Base-by-base conservation (phyloP, 2,888 invertebrate genomes). In the Xylota sylvarum region DNA sequence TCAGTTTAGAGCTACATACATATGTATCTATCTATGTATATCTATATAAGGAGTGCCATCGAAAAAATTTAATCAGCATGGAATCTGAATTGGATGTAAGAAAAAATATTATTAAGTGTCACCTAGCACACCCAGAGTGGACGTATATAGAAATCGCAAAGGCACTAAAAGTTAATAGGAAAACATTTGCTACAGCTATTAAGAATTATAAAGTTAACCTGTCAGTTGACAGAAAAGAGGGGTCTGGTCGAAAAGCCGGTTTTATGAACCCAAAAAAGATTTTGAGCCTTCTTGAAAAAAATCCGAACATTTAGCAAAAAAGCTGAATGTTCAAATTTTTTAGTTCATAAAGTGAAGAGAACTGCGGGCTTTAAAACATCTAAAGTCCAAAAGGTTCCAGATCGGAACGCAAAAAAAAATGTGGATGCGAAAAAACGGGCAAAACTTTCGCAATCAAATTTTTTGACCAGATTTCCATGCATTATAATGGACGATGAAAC, bases 371-470 rank as follows among this genome's bases (percentile, higher is more conserved):
- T 40, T 4, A 40, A 40, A 40, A 40, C 40, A 40, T 40, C 4
- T n/a, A 27, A 52, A 27, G 52, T 27, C 52, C 52, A 52, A 52
- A 52, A 52, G 23, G 52, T 27, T 52, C 52, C 23, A 52, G n/a
- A 52, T 52, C 52, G 52, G 52, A 52, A 52, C 19, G 50, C 37
- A 10, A 37, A 50, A 50, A 50, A 50, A 23, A 50, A 50, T 50
- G 1, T 50, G 4, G 4, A 23, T 50, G 23, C 50, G 23, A 50
- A 50, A 23, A 30, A 55, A 55, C 55, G 55, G 55, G 55, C 32
- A 55, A 32, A 55, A 55, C n/a, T 55, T 32, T 55, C 30, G 55
- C 12, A 32, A 55, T 30, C 2, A 55, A 55, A 55, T 12, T 12
- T 6, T 37, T 10, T 37, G n/a, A n/a, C 14, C 14, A 43, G n/a